A percentile compares a stretch with the other conserved stretches of the same genome.
These are phyloP conservation scores for Tokudaia muenninki DNA, from an alignment of 2,797 vertebrate species.

Conservation along the genomic window DNA sequence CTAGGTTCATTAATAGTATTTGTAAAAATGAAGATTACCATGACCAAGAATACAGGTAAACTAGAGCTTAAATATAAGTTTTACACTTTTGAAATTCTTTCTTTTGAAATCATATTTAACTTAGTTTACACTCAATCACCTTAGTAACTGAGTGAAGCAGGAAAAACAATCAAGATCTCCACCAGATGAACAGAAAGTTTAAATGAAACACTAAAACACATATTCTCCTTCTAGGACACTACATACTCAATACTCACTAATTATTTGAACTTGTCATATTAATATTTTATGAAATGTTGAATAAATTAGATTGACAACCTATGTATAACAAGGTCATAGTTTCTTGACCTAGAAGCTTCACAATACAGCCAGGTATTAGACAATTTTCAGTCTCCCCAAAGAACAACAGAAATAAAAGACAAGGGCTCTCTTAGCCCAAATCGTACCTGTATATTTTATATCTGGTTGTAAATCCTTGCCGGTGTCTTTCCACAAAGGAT, in stretches of 20 bases:
- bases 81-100: not conserved
- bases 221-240: not conserved
- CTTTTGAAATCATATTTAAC: not conserved
- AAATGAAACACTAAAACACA: not conserved
- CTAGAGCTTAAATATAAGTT: not conserved
- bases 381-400: not conserved
- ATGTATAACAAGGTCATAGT: not conserved
- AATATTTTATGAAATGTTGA: not conserved
- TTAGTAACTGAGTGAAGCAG: not conserved
- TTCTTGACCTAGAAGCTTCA: not conserved
- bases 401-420: not conserved
- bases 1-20: not conserved
- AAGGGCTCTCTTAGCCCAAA: not conserved
- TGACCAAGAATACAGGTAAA: not conserved
- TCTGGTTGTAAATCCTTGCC: conserved; percentile 99
- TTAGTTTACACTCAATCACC: not conserved
- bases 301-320: not conserved
- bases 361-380: not conserved
- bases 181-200: not conserved
- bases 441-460: conserved; percentile 99
- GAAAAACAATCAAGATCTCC: not conserved
- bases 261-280: not conserved
- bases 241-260: not conserved
- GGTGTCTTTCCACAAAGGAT: conserved; percentile 99
- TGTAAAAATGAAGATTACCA: not conserved